Evolutionary conservation across 2,113 vertebrate species (phyloP).

Genomic region (Balaeniceps rex): DNA sequence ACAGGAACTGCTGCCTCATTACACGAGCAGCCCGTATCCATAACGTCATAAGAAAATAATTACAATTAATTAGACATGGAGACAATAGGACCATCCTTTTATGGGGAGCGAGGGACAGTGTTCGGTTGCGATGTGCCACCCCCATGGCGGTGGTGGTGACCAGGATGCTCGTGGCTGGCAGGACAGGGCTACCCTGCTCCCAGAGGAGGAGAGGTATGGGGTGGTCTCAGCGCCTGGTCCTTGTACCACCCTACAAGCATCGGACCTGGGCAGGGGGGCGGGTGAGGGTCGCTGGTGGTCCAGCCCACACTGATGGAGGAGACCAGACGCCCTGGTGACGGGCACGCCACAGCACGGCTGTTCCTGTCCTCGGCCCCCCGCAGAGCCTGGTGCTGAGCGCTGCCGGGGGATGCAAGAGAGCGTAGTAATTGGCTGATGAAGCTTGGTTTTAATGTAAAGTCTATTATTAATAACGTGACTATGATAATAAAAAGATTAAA

Average conservation of each 20-base stretch:
- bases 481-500: conserved; percentile 57
- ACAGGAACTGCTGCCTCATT: conserved; percentile 33
- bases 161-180: not conserved
- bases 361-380: not conserved
- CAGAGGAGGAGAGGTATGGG: not conserved
- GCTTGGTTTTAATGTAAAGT: not conserved
- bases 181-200: not conserved
- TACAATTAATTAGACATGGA: not conserved
- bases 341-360: accelerated
- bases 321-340: not conserved
- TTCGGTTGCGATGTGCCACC: not conserved
- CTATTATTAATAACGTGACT: conserved; percentile 48
- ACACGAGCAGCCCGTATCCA: not conserved
- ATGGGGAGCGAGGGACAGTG: accelerated
- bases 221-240: not conserved
- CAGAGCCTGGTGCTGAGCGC: accelerated
- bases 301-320: not conserved
- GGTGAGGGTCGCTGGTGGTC: not conserved
- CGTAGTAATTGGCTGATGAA: not conserved
- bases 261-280: accelerated
- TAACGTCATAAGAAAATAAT: conserved; percentile 3
- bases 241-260: not conserved
- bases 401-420: not conserved
- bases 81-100: not conserved
- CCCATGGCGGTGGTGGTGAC: accelerated